Evolutionary conservation across 2,888 invertebrate species (phyloP), one percentile per base, ranked within the genome.

Genomic region (Catocala fraxini): DNA sequence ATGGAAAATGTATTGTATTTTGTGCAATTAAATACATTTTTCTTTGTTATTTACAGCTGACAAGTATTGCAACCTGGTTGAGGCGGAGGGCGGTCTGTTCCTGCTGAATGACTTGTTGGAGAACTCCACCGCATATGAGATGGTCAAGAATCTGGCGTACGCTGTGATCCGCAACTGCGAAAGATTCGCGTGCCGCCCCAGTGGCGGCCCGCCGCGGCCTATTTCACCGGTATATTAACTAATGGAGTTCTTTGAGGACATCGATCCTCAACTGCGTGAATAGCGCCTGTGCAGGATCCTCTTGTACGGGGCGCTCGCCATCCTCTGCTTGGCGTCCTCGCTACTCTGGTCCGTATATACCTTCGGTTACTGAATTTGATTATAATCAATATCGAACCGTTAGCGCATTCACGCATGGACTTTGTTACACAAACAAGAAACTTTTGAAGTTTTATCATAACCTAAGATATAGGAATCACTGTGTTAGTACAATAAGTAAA

Each of bases 51-150:
- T 94, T 94, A 33, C 90, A 99, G 98, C 98, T 46, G 96, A 96
- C 63, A 99, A 99, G 92, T 99, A 99, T 93, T 99, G 99, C 89
- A 94, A 95, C 68, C 95, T 99, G 82, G 96, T 99, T 49, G 96
- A 97, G 80, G 95, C 96, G 49, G 99, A 99, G 91, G 97, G 97
- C 42, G 99, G 99, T 0, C 87, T 98, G 55, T 93, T 94, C 46
- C 94, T 98, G 65, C 93, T 99, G 47, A 92, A 95, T 63, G 95
- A 96, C 68, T 88, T 98, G 55, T 89, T 97, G 12, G 84, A 88
- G 9, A 95, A 96, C 84, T 95, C 95, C 15, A 89, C 91, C 63
- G 96, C 97, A 0, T 96, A 97, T 81, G 85, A 89, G 6, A 89
- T 95, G 65, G 97, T 97, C 69, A 97, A 97, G 87, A 93, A 95